phyloP scores from a whole-genome alignment of 2,888 invertebrate genomes.

The Rhimphoctona megacephalus region DNA sequence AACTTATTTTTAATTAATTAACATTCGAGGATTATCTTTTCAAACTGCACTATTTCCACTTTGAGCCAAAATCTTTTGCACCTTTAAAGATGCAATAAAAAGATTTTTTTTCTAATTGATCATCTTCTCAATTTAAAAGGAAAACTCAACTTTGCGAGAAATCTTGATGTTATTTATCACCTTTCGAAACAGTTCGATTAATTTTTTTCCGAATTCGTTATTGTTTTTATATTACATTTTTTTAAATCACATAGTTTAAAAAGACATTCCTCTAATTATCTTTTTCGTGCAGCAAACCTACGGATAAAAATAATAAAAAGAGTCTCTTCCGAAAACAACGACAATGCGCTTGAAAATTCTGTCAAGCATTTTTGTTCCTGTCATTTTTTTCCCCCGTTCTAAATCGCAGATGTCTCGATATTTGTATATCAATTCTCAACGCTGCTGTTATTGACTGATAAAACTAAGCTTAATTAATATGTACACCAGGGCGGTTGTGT shows the following conservation, averaged over 20 bases:
- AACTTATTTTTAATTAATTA: not conserved
- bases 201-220: not conserved
- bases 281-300: not conserved
- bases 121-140: too few relatives aligned
- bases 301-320: not conserved
- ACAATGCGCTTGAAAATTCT: not conserved
- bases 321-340: not conserved
- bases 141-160: not conserved
- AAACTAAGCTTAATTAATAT: conserved; percentile 67
- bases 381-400: not conserved
- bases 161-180: not conserved
- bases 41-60: not conserved
- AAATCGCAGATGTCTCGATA: conserved; percentile 1
- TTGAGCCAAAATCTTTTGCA: not conserved
- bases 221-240: not conserved
- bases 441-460: conserved; percentile 56
- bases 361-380: not conserved
- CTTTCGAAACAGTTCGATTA: not conserved
- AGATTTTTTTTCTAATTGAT: too few relatives aligned
- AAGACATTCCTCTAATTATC: not conserved
- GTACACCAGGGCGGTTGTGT: conserved; percentile 63
- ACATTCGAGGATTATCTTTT: conserved; percentile 1
- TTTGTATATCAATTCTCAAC: conserved; percentile 19
- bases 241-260: not conserved
- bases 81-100: too few relatives aligned